These are phyloP conservation scores for Macrostomum lignano DNA, from an alignment of 1,140 invertebrate species.

Conservation along the genomic window DNA sequence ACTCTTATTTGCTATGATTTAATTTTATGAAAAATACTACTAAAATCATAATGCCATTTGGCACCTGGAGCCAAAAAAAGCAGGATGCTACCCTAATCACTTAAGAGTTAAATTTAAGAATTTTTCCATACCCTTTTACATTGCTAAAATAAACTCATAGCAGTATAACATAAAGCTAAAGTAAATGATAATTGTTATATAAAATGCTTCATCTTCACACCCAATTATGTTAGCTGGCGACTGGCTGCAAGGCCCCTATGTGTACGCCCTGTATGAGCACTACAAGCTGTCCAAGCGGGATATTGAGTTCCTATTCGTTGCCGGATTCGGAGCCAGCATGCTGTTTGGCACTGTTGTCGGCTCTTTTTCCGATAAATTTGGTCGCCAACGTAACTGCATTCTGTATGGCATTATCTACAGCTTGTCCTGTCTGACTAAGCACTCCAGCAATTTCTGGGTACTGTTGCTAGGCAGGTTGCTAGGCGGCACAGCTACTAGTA, in stretches of 20 bases:
- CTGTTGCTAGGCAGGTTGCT: conserved; percentile 34
- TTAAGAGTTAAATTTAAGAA: no score
- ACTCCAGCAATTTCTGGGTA: conserved; percentile 30
- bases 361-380: conserved; percentile 37
- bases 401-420: conserved; percentile 37
- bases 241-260: conserved; percentile 45
- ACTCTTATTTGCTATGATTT: no score
- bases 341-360: conserved; percentile 38
- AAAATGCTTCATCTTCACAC: no score
- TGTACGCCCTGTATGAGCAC: conserved; percentile 39
- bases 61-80: no score
- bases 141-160: no score
- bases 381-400: conserved; percentile 29
- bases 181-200: no score
- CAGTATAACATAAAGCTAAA: no score
- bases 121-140: no score
- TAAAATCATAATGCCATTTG: no score
- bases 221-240: conserved; percentile 40
- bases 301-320: conserved; percentile 39
- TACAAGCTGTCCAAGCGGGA: conserved; percentile 36
- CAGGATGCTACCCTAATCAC: no score
- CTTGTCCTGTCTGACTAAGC: conserved; percentile 37
- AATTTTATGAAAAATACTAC: no score
- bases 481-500: conserved; percentile 40
- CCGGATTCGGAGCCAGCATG: conserved; percentile 39